Percentiles rank a stretch among this genome's conserved stretches.
These are phyloP conservation scores for Brachionus calyciflorus DNA, from an alignment of 1,140 invertebrate genomes.

Conservation along the genomic window DNA sequence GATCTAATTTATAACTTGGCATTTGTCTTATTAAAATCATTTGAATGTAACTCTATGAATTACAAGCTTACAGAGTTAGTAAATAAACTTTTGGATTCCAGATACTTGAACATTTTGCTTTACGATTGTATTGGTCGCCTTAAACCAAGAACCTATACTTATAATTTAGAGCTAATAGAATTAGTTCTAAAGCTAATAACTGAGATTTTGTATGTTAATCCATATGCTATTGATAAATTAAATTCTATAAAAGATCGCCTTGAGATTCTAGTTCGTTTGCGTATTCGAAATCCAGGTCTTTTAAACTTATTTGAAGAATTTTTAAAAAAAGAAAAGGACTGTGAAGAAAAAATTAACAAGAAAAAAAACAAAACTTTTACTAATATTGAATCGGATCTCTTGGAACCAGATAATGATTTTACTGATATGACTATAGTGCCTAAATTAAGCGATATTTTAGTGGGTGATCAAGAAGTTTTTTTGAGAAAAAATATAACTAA, in stretches of 20 bases:
- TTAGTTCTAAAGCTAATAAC: neutral
- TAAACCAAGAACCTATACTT: neutral
- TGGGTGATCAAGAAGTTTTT: conserved; percentile 51
- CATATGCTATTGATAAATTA: neutral
- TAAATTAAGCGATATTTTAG: conserved; percentile 51
- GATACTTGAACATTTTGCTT: neutral
- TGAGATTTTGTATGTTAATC: neutral
- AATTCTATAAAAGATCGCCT: conserved; percentile 5
- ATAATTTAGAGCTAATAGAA: neutral
- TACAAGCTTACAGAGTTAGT: neutral
- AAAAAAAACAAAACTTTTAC: conserved; percentile 6
- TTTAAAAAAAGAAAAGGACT: neutral
- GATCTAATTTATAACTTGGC: conserved; percentile 12
- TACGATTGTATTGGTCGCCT: neutral
- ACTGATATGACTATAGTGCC: conserved; percentile 54
- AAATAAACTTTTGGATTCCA: neutral
- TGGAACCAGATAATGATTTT: conserved; percentile 53
- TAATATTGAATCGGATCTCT: neutral
- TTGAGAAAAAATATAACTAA: conserved; percentile 66
- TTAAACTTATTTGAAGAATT: neutral
- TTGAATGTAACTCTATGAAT: conserved; percentile 20
- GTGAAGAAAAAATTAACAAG: neutral
- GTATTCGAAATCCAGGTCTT: neutral
- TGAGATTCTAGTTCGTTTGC: neutral
- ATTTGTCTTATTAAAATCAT: neutral